These are phyloP conservation scores for Andrena marginata DNA, from an alignment of 2,888 invertebrate genomes.

Conservation along the genomic window DNA sequence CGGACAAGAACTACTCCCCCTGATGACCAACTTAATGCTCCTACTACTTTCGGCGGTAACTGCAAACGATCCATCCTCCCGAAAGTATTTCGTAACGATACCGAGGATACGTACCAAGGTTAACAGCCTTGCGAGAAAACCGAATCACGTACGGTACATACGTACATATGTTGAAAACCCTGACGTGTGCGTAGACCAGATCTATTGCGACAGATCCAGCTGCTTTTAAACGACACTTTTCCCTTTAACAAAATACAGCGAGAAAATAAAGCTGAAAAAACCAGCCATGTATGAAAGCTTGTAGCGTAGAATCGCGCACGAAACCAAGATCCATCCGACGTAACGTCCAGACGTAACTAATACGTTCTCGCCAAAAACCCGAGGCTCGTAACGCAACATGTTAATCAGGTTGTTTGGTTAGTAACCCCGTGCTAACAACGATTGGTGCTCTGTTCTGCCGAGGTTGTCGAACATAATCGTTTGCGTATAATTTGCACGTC, in stretches of 20 bases:
- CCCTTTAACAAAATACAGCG: too few species aligned
- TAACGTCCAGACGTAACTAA: background rate
- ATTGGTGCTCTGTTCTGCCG: conserved; percentile 29
- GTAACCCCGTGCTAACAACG: conserved; percentile 57
- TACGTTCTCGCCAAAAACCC: conserved; percentile 39
- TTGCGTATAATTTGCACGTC: conserved; percentile 15
- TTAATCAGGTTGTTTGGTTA: conserved; percentile 66
- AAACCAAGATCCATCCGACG: conserved; percentile 17
- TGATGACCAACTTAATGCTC: conserved; percentile 13
- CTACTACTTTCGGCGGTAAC: conserved; percentile 35
- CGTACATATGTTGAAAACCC: background rate
- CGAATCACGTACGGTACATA: background rate
- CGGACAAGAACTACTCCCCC: background rate
- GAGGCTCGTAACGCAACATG: conserved; percentile 36
- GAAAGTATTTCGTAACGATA: conserved; percentile 3
- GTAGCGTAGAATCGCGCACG: conserved; percentile 3
- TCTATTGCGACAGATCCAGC: too few species aligned
- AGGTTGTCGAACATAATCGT: conserved; percentile 2
- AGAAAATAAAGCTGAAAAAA: background rate
- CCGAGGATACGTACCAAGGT: conserved; percentile 13
- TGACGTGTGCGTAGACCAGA: too few species aligned
- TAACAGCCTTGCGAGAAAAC: background rate
- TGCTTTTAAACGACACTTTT: too few species aligned
- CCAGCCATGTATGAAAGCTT: background rate
- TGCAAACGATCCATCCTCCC: conserved; percentile 18